Conservation (phyloP, 2,888 invertebrate species). For the Byasa hedistus region DNA sequence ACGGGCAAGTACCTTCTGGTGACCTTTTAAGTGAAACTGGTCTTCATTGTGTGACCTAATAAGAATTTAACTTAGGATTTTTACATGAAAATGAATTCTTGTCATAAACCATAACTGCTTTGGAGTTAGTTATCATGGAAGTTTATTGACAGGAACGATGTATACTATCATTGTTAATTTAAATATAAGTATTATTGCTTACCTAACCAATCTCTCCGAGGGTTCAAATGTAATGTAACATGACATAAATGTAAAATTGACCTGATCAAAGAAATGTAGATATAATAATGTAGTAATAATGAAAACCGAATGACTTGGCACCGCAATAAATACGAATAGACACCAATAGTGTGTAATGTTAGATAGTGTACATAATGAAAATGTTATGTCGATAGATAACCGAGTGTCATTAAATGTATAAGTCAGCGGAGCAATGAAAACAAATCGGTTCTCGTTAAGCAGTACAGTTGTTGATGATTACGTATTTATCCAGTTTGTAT, state of each 20-base stretch:
- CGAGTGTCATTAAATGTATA: background rate
- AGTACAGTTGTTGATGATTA: background rate
- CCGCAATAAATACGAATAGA: constrained; percentile 46
- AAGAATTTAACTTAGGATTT: no score
- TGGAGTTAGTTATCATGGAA: no score
- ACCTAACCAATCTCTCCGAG: background rate
- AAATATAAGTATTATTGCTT: background rate
- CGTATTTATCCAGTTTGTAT: constrained; percentile 15
- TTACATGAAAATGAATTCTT: no score
- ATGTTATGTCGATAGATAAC: constrained; percentile 31
- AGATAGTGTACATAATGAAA: constrained; percentile 37
- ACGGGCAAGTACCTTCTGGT: no score
- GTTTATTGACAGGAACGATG: no score
- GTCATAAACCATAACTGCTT: no score
- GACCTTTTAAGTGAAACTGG: constrained; percentile 13
- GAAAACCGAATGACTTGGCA: constrained; percentile 40
- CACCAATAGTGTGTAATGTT: constrained; percentile 42
- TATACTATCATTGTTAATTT: no score
- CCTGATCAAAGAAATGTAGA: constrained; percentile 37
- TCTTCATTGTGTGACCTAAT: background rate
- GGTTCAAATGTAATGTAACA: constrained; percentile 1
- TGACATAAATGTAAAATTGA: constrained; percentile 28
- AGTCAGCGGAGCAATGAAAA: background rate
- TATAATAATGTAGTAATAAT: constrained; percentile 43
- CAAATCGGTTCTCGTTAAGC: background rate